These are phyloP conservation scores for Schizothorax lantsangensis DNA, from an alignment of 2,797 vertebrate species.

Conservation along the genomic window DNA sequence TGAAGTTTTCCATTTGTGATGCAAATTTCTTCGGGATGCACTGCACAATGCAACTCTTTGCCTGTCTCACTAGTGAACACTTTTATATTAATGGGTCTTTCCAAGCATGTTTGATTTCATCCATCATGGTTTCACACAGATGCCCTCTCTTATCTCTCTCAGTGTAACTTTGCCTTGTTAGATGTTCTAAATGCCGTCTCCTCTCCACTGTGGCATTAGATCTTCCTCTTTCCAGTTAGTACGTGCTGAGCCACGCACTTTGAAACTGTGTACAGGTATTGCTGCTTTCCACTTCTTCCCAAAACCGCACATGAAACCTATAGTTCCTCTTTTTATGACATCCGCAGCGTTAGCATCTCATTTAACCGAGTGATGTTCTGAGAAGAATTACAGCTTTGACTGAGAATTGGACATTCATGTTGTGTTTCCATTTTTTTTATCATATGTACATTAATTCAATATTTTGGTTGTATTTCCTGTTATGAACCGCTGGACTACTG, in stretches of 20 bases:
- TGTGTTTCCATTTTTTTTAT: constrained; percentile 51
- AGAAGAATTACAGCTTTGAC: constrained; percentile 22
- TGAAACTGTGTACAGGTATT: constrained; percentile 71
- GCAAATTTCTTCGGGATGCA: constrained; percentile 49
- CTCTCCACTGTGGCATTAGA: constrained; percentile 64
- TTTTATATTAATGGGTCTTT: constrained; percentile 39
- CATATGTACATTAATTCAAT: constrained; percentile 49
- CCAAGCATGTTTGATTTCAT: constrained; percentile 38
- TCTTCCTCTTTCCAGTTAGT: constrained; percentile 57
- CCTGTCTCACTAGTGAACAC: constrained; percentile 55
- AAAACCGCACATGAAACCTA: constrained; percentile 56
- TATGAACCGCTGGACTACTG: constrained; percentile 62
- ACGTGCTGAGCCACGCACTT: constrained; percentile 64
- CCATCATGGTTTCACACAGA: constrained; percentile 12
- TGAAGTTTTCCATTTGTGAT: constrained; percentile 44
- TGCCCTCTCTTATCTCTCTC: constrained; percentile 7
- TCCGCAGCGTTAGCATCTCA: constrained; percentile 21
- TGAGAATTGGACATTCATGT: constrained; percentile 36
- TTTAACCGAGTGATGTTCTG: constrained; percentile 25
- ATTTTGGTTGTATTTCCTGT: constrained; percentile 62
- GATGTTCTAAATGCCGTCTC: constrained; percentile 34
- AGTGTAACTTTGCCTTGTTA: constrained; percentile 32
- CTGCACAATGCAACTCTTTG: constrained; percentile 52
- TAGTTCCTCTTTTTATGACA: constrained; percentile 26
- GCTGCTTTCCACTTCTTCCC: constrained; percentile 68